Conservation (phyloP, 2,113 vertebrate species). For the Smithornis capensis region DNA sequence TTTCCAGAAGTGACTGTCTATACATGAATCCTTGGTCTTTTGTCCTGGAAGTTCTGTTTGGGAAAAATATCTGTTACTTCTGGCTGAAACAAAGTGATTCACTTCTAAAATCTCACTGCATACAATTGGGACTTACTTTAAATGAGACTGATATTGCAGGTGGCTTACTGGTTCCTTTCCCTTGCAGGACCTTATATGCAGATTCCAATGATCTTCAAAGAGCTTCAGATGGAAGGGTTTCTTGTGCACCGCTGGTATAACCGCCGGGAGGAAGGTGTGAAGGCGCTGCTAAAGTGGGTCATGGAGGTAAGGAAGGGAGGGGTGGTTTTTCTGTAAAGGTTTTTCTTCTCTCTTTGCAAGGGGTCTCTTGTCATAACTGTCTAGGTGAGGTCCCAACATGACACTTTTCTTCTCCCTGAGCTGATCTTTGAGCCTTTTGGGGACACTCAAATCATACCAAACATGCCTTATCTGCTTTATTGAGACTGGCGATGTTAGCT, state of each 20-base stretch:
- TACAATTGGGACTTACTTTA: neutral
- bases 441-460: neutral
- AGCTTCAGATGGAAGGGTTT: constrained; percentile 86
- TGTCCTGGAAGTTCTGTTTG: neutral
- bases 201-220: constrained; percentile 69
- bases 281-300: constrained; percentile 81
- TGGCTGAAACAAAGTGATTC: neutral
- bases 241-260: constrained; percentile 69
- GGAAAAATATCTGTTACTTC: neutral
- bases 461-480: neutral
- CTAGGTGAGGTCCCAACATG: neutral
- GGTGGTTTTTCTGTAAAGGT: neutral
- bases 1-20: neutral
- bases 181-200: constrained; percentile 77
- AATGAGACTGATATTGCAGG: neutral
- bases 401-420: neutral
- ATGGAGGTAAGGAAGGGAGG: constrained; percentile 74
- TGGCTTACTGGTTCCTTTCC: neutral
- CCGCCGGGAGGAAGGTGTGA: constrained; percentile 74
- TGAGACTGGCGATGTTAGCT: neutral
- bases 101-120: neutral
- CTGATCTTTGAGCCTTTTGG: neutral
- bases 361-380: neutral
- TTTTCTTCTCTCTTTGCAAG: neutral
- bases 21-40: neutral